Evolutionary conservation across 2,113 vertebrate species (phyloP), one percentile per base, ranked within the genome.

Genomic region (Sardina pilchardus): DNA sequence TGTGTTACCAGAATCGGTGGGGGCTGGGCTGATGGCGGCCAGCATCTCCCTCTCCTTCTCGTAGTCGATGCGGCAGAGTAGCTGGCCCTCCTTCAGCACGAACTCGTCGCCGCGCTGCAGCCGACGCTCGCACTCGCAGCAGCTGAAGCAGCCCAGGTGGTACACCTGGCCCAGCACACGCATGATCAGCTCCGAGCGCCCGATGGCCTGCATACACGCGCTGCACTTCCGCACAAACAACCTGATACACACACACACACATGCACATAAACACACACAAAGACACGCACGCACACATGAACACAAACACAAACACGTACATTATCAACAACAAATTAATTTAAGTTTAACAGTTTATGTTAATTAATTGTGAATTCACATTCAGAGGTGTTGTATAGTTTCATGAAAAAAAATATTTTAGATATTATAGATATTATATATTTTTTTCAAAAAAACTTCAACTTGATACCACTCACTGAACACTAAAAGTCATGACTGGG

Each of bases 21-120:
- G 96, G 0, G 96, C 94, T 0, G 97, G 96, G 86, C 97, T 98
- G 90, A 97, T 95, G 1, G 96, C 94, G 0, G 96, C 96, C 80
- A 97, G 91, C 97, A 97, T 97, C 91, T 97, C 97, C 89, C 95
- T 94, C 93, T 98, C 97, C 93, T 97, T 97, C 92, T 97, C 97
- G 6, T 97, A 98, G 95, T 98, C 97, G 2, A 96, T 94, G 82
- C 97, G 95, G 82, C 97, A 97, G 24, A 98, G 95, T 90, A 97
- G 95, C 92, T 97, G 97, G 42, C 97, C 97, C 87, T 97, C 97
- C 84, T 98, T 98, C 85, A 98, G 94, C 86, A 97, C 97, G 34
- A 97, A 97, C 95, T 97, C 96, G 9, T 98, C 97, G 0, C 97
- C 97, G 7, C 95, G 94, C 91, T 96, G 96, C 90, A 98, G 95